Evolutionary conservation across 2,797 vertebrate species (phyloP), one percentile per base, ranked within the genome.

Genomic region (Euthynnus affinis): DNA sequence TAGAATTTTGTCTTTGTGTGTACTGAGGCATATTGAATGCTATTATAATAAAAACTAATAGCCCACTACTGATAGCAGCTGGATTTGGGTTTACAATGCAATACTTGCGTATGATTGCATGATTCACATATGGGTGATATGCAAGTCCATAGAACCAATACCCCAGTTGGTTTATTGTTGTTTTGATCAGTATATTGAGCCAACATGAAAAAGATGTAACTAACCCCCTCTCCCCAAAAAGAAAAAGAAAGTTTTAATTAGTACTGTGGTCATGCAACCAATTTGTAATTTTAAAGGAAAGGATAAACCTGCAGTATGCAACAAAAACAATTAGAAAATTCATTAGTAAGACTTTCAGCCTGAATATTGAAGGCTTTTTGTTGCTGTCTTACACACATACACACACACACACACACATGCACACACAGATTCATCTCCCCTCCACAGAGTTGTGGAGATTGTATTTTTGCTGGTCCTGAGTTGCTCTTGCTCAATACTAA

Each of bases 401-500:
- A 58, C 52, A 44, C 12, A 55, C 20, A 61, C 7, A 0, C 46
- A 27, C 58, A 12, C 55, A 25, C 22, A 34, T 59, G 42, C 70
- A 53, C 10, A 49, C 40, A 59, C 9, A 1, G 12, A 49, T 52
- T 27, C 23, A 46, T 61, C 22, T 62, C 58, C 15, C 20, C 29
- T 71, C 34, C 49, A 60, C 51, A 65, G 44, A 49, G 29, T 56
- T 61, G 48, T 59, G 71, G 15, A 74, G 58, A 74, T 81, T 83
- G 48, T 74, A 71, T 87, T 87, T 78, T 61, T 64, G 25, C 59
- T 69, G 15, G 55, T 73, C 57, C 63, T 74, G 18, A 68, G 71
- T 80, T 74, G 59, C 60, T 80, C 44, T 78, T 71, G 83, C 57
- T 81, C 69, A 25, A 46, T 83, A 58, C 74, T 66, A 76, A 46